Percentiles rank a stretch among this genome's conserved stretches.
These are phyloP conservation scores for Molossus molossus DNA, from an alignment of 2,797 vertebrate species.

Conservation along the genomic window DNA sequence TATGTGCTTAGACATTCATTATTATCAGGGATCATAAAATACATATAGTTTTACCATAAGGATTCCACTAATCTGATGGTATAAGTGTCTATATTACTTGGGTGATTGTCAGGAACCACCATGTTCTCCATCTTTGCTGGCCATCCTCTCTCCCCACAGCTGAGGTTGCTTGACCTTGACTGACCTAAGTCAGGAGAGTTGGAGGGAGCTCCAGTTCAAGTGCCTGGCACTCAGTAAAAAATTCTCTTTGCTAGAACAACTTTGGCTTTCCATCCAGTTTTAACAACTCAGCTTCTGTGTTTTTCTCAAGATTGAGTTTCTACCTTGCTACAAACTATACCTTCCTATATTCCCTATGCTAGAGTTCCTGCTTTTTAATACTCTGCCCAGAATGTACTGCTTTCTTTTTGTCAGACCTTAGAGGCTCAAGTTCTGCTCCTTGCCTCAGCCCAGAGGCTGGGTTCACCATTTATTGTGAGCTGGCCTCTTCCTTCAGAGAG, in stretches of 20 bases:
- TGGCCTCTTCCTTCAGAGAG: not conserved
- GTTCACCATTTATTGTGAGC: not conserved
- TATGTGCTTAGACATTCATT: not conserved
- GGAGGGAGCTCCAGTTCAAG: not conserved
- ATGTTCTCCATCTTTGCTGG: not conserved
- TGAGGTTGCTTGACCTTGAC: not conserved
- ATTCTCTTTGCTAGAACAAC: not conserved
- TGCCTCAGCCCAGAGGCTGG: not conserved
- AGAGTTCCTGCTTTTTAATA: not conserved
- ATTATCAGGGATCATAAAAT: not conserved
- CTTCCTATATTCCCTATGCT: not conserved
- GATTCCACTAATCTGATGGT: not conserved
- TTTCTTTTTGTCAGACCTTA: not conserved
- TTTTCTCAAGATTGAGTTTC: not conserved
- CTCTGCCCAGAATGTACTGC: not conserved
- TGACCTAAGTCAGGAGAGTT: not conserved
- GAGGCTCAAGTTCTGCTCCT: not conserved
- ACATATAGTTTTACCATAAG: not conserved
- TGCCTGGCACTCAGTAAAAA: not conserved
- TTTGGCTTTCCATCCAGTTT: not conserved
- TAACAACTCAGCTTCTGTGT: not conserved
- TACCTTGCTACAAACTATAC: not conserved
- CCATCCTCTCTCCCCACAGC: not conserved
- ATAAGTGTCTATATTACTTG: not conserved
- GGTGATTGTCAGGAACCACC: rapidly evolving